Evolutionary conservation across 2,888 invertebrate species (phyloP).

Genomic region (Acanthosepion pharaonis): DNA sequence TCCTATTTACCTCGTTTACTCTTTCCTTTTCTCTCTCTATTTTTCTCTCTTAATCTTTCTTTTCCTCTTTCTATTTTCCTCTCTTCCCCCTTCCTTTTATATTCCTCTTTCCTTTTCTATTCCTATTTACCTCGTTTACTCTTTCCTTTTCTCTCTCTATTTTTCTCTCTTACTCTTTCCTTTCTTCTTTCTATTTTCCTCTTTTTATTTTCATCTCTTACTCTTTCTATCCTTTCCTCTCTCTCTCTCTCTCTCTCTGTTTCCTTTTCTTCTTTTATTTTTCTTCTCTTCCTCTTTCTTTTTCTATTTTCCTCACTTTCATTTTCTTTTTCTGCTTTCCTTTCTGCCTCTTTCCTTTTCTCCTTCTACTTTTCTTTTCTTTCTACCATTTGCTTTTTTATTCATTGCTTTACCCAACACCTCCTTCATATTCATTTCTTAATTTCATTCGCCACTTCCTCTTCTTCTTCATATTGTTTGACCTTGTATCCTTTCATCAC

Average conservation of each 20-base stretch:
- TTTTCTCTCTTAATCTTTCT: neutral
- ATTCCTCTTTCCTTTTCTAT: neutral
- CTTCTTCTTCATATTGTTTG: no score
- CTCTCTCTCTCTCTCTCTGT: neutral
- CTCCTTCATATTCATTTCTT: no score
- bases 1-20: no score
- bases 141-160: neutral
- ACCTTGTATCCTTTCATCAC: no score
- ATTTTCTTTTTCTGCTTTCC: neutral
- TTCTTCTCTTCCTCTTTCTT: no score
- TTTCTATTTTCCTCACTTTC: neutral
- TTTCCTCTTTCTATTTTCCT: neutral
- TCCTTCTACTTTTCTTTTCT: no score
- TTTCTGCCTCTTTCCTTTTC: no score
- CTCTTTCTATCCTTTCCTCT: neutral
- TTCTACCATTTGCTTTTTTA: no score
- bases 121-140: fast-evolving
- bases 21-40: neutral
- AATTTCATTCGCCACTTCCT: no score
- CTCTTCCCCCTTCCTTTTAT: fast-evolving
- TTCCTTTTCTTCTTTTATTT: no score
- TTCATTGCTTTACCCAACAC: neutral
- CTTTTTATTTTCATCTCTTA: neutral
- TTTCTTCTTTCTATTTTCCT: no score
- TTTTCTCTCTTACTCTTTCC: neutral